These are phyloP conservation scores for Lutraria lutraria DNA, from an alignment of 2,888 invertebrate species.

Conservation along the genomic window DNA sequence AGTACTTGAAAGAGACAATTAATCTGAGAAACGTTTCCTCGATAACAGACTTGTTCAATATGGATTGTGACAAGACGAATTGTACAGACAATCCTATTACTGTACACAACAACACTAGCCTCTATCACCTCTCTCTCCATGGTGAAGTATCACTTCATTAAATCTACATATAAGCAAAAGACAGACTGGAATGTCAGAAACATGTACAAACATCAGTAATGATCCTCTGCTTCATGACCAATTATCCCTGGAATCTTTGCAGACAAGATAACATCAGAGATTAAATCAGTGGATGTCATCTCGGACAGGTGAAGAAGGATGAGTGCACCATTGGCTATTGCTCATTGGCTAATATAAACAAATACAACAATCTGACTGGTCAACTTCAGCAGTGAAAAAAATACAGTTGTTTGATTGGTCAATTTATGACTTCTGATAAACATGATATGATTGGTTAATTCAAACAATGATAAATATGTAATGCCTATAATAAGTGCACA, in stretches of 20 bases:
- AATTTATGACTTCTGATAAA: no score
- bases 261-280: background rate
- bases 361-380: background rate
- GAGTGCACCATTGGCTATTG: background rate
- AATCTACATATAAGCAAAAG: background rate
- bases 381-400: background rate
- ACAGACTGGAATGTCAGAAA: conserved; percentile 11
- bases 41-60: conserved; percentile 14
- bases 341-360: background rate
- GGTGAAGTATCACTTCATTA: background rate
- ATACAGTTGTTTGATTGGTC: no score
- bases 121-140: background rate
- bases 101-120: background rate
- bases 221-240: background rate
- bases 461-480: no score
- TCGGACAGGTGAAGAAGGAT: background rate
- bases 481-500: no score
- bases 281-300: background rate
- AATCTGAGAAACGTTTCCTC: background rate
- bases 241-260: background rate
- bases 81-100: conserved; percentile 16
- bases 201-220: conserved; percentile 6
- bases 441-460: no score
- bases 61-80: conserved; percentile 12
- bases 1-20: background rate